Evolutionary conservation across 1,140 invertebrate species (phyloP), one percentile per base, ranked within the genome.

Genomic region (Aphaenogaster ashmeadi): DNA sequence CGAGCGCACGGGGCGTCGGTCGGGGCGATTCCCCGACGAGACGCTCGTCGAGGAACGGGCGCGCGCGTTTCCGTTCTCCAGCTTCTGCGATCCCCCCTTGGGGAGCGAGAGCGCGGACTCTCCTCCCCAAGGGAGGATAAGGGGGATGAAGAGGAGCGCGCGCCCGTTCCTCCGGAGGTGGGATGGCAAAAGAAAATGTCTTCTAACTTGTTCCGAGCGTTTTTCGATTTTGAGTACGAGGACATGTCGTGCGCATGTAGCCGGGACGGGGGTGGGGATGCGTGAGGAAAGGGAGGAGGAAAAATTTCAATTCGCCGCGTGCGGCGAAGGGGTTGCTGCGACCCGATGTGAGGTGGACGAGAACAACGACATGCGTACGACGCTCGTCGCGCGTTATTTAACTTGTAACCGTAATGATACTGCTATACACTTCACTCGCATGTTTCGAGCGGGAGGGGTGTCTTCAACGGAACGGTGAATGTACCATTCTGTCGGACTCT

Each of bases 401-500:
- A 87, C 60, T 89, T 92, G 86, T 92, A 92, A 91, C 87, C 77
- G 67, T 92, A 88, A 91, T 88, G 88, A 92, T 88, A 89, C 87
- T 86, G 71, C 88, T 89, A 91, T 85, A 79, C 69, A 85, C 83
- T 89, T 92, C 87, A 91, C 88, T 67, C 80, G 74, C 41, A 81
- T 67, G 18, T 47, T 27, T 33, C 66, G 21, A 81, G 74, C 78
- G 88, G 84, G 66, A 60, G 54, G 79, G 50, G 71, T 52, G 66
- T 88, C 50, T 69, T 69, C 64, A 92, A 91, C 90, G 92, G 92
- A 95, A 92, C 92, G 94, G 91, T 93, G 89, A 92, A 95, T 88
- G 93, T 95, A 95, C 94, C 94, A 95, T 95, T 95, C 94, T 94
- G 94, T 94, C 94, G 93, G 93, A 94, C 91, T 93, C 94, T 94